Evolutionary conservation across 2,113 vertebrate genomes (phyloP).

Genomic region (Phoxinus phoxinus): DNA sequence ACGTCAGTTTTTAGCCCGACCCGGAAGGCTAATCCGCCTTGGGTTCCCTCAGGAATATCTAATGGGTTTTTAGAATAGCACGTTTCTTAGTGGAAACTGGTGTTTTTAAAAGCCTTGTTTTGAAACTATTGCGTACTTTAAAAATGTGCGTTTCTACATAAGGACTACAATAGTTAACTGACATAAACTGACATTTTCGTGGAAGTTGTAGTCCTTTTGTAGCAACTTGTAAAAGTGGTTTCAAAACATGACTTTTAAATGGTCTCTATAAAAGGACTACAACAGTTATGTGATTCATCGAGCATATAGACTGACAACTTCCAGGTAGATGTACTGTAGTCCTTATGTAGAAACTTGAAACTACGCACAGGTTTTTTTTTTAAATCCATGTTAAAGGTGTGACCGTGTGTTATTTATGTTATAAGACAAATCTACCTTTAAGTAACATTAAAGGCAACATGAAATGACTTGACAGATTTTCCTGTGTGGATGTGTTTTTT

Average conservation of each 20-base stretch:
- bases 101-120: not conserved
- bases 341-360: not conserved
- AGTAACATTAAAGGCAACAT: not conserved
- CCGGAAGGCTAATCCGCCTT: not conserved
- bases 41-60: not conserved
- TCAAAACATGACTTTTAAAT: not conserved
- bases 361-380: no score
- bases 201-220: not conserved
- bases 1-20: not conserved
- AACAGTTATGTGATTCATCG: not conserved
- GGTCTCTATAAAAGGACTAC: not conserved
- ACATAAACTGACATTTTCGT: not conserved
- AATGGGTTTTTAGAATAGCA: not conserved
- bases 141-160: not conserved
- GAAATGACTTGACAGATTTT: not conserved
- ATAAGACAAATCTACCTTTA: not conserved
- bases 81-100: not conserved
- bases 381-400: not conserved
- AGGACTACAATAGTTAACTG: not conserved
- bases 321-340: not conserved
- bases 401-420: not conserved
- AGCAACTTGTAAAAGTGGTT: not conserved
- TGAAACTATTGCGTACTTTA: not conserved
- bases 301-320: not conserved
- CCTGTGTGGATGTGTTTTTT: not conserved